Evolutionary conservation across 2,113 vertebrate genomes (phyloP).

Genomic region (Struthio camelus): DNA sequence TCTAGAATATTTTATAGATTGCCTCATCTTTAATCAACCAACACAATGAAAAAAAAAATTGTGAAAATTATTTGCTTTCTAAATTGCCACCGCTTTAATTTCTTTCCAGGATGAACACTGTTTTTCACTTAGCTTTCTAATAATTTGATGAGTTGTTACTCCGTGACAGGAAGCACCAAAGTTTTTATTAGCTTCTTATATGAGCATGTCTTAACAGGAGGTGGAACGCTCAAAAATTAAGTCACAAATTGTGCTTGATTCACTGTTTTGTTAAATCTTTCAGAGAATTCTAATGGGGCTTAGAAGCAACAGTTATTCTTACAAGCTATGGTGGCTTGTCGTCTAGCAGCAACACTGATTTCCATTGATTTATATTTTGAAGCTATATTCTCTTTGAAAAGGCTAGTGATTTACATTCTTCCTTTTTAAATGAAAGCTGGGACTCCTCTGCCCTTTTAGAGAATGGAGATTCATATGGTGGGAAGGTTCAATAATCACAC

Average conservation of each 20-base stretch:
- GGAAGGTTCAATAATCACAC: background rate
- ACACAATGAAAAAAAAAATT: background rate
- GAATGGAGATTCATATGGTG: too few species aligned
- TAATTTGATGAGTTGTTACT: background rate
- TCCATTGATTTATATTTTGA: background rate
- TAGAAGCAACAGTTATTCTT: background rate
- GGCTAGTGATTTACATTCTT: background rate
- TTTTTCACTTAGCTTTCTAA: background rate
- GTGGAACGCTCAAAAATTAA: background rate
- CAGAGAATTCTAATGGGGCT: background rate
- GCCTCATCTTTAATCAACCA: background rate
- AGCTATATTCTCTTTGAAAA: background rate
- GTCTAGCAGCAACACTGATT: background rate
- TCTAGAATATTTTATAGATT: background rate
- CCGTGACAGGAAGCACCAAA: background rate
- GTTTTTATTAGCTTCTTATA: background rate
- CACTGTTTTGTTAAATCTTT: background rate
- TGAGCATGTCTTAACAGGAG: background rate
- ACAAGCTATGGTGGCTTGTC: background rate
- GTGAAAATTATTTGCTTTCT: background rate
- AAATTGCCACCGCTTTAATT: background rate
- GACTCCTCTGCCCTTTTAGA: background rate
- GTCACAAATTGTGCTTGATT: background rate
- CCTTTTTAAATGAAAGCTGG: background rate
- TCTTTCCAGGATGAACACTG: background rate